Evolutionary conservation across 1,140 invertebrate genomes (phyloP).

Genomic region (Harlomillsia oculata): DNA sequence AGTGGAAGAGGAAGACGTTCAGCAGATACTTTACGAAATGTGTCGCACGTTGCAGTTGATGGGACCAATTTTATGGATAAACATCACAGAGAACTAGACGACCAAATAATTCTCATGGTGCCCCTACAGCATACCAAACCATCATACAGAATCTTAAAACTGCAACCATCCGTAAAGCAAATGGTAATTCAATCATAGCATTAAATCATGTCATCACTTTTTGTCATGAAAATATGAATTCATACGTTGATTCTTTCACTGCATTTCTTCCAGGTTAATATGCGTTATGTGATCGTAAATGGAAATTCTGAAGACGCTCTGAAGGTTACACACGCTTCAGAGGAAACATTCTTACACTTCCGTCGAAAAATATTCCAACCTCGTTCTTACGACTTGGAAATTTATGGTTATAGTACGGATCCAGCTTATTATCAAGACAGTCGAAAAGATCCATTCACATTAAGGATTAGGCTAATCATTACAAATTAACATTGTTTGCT

Average conservation of each 20-base stretch:
- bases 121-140: constrained; percentile 53
- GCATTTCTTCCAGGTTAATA: constrained; percentile 44
- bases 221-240: background rate
- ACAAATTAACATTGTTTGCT: constrained; percentile 35
- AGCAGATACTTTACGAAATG: too few species aligned
- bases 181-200: constrained; percentile 28
- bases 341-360: constrained; percentile 55
- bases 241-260: constrained; percentile 34
- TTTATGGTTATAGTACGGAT: constrained; percentile 45
- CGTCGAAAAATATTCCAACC: constrained; percentile 47
- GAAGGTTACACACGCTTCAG: constrained; percentile 54
- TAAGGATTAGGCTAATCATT: constrained; percentile 45
- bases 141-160: constrained; percentile 51
- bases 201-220: background rate
- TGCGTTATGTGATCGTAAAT: constrained; percentile 54
- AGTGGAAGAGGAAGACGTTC: constrained; percentile 21
- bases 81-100: constrained; percentile 42
- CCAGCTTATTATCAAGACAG: constrained; percentile 31
- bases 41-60: too few species aligned
- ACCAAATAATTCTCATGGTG: constrained; percentile 47
- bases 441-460: constrained; percentile 45
- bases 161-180: constrained; percentile 51
- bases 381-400: constrained; percentile 48
- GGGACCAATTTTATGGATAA: too few species aligned
- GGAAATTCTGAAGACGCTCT: constrained; percentile 58